Conservation (phyloP, 30 jellyfish, hydroid and myxozoan species). For the Hydractinia symbiolongicarpus region DNA sequence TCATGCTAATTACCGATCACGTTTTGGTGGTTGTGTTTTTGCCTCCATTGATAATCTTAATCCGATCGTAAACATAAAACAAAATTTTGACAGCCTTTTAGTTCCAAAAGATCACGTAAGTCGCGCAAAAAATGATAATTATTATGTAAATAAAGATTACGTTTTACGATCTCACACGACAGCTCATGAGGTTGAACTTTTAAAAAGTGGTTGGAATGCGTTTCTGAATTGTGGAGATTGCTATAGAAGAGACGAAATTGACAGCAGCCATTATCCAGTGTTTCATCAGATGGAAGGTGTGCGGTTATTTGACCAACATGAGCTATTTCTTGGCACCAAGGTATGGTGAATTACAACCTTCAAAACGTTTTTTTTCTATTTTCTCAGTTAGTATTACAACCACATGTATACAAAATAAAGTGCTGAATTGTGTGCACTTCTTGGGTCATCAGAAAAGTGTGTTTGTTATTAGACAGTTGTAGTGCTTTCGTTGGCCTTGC, state of each 20-base stretch:
- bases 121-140: conserved; percentile 84
- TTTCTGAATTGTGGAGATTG: conserved; percentile 94
- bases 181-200: conserved; percentile 82
- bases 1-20: conserved; percentile 67
- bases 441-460: too few relatives aligned
- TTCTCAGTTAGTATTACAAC: neutral
- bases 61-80: conserved; percentile 89
- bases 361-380: neutral
- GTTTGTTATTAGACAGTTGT: too few relatives aligned
- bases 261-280: conserved; percentile 91
- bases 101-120: conserved; percentile 92
- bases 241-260: conserved; percentile 97
- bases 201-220: conserved; percentile 93
- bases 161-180: conserved; percentile 97
- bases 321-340: conserved; percentile 41
- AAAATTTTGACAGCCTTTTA: conserved; percentile 85
- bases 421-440: too few relatives aligned
- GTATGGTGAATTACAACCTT: conserved; percentile 30
- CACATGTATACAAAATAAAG: neutral
- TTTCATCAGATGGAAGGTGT: conserved; percentile 99
- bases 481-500: too few relatives aligned
- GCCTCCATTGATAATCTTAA: conserved; percentile 90
- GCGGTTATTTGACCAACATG: conserved; percentile 63
- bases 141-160: conserved; percentile 52
- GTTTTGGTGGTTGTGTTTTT: conserved; percentile 89